A percentile compares a stretch with the other conserved stretches of the same genome.
phyloP scores from a whole-genome alignment of 2,888 invertebrate genomes.

The Cataglyphis livida region DNA sequence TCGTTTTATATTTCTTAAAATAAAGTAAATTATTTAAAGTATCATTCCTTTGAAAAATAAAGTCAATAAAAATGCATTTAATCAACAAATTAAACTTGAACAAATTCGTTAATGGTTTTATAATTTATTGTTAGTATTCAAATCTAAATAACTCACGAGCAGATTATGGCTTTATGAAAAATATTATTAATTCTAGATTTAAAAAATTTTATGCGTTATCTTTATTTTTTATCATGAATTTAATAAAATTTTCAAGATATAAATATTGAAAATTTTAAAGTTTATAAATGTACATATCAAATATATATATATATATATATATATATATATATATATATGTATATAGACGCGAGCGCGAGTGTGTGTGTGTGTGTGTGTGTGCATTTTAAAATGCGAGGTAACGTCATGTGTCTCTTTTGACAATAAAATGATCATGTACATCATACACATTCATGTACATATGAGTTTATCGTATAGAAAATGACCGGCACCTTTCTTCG shows the following conservation, averaged over 20 bases:
- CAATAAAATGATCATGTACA: not conserved
- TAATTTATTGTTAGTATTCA: not conserved
- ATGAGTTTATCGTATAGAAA: not conserved
- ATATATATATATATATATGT: not conserved
- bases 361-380: no score
- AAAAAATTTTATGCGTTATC: not conserved
- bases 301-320: not conserved
- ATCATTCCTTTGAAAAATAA: not conserved
- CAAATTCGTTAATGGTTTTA: not conserved
- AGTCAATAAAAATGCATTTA: not conserved
- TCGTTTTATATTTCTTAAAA: not conserved
- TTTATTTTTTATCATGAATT: not conserved
- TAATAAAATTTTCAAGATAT: not conserved
- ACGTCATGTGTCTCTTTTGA: not conserved
- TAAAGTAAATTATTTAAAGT: not conserved
- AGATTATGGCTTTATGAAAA: not conserved
- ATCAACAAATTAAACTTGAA: conserved; percentile 10
- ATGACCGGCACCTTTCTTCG: conserved; percentile 7
- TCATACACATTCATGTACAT: not conserved
- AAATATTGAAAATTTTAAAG: not conserved
- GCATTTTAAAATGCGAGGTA: not conserved
- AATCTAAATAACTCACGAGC: not conserved
- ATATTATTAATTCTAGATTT: not conserved
- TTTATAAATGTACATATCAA: not conserved
- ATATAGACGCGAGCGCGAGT: not conserved